Evolutionary conservation across 1,140 invertebrate species (phyloP).

Genomic region (Reticulitermes speratus): DNA sequence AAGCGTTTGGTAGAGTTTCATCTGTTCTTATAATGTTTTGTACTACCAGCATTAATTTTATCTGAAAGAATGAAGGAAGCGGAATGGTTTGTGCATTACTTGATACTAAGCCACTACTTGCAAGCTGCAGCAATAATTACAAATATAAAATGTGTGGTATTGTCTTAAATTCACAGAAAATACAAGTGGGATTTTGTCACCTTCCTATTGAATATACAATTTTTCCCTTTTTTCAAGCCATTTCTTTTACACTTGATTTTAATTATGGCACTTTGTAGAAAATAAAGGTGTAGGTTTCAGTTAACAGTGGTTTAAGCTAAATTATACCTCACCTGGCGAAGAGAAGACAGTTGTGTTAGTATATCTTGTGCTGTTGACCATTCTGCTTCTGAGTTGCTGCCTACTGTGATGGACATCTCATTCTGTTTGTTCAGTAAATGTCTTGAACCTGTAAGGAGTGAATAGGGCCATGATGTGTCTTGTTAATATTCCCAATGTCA

Average conservation of each 20-base stretch:
- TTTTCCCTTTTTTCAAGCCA: background rate
- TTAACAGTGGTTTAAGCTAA: too few species aligned
- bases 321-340: constrained; percentile 44
- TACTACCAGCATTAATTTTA: too few species aligned
- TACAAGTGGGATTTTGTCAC: background rate
- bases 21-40: too few species aligned
- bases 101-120: too few species aligned
- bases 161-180: background rate
- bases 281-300: too few species aligned
- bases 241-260: too few species aligned
- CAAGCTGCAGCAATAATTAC: too few species aligned
- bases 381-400: background rate
- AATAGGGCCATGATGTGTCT: background rate
- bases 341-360: constrained; percentile 44
- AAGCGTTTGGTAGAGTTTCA: too few species aligned
- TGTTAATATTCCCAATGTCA: background rate
- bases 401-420: background rate
- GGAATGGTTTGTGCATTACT: too few species aligned
- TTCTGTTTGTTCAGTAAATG: background rate
- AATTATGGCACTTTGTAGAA: too few species aligned
- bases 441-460: background rate
- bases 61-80: too few species aligned
- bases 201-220: background rate
- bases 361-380: constrained; percentile 43
- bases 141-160: background rate